phyloP scores from a whole-genome alignment of 2,113 vertebrate genomes.

The Alligator sinensis region DNA sequence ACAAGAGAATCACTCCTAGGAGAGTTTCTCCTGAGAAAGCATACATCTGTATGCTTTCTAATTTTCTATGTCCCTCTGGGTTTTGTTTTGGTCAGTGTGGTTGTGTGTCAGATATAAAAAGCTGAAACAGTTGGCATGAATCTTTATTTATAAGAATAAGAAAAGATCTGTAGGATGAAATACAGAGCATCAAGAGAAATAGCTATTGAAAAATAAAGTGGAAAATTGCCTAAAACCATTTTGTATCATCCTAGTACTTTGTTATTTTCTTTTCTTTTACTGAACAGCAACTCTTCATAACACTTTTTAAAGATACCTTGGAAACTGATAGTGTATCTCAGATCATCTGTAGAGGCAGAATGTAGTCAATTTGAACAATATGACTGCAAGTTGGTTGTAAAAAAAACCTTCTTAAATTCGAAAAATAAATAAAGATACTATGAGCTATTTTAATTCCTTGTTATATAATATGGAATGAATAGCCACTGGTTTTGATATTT shows the following conservation, averaged over 20 bases:
- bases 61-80: not conserved
- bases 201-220: not conserved
- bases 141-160: not conserved
- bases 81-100: not conserved
- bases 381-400: not conserved
- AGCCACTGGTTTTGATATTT: not conserved
- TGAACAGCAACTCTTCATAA: not conserved
- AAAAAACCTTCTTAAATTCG: not conserved
- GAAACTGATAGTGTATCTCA: not conserved
- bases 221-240: not conserved
- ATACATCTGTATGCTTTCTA: too few species aligned
- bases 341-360: too few species aligned
- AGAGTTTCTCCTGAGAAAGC: too few species aligned
- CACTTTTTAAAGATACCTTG: not conserved
- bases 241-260: not conserved
- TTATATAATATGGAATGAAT: not conserved
- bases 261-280: not conserved
- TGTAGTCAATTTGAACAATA: too few species aligned
- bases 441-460: not conserved
- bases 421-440: not conserved
- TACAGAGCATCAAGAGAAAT: not conserved
- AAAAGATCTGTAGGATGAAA: not conserved
- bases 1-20: too few species aligned
- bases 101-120: not conserved
- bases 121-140: accelerated